Base-by-base conservation (phyloP, 2,888 invertebrate genomes). In the Epirrita christyi region DNA sequence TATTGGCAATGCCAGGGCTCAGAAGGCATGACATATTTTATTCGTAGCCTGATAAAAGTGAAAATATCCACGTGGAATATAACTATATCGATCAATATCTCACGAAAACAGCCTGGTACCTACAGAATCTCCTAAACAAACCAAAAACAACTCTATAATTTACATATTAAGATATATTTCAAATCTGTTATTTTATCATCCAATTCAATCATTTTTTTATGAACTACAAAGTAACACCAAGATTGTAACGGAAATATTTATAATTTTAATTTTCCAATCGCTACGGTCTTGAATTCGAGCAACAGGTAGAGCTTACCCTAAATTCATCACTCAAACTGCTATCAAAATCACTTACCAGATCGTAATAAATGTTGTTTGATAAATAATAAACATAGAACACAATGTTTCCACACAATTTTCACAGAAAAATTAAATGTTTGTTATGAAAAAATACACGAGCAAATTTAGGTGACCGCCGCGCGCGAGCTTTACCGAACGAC, bases 371-470 rank as follows among this genome's bases (percentile, higher is more conserved):
- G 7, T 46, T 15, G 10, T 15, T 14, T 11, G 6, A 13, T 28
- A 27, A 11, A 13, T 15, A 4, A 7, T 48, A 43, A 48, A 41
- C 51, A 59, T 34, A 47, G 36, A 10, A 55, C 38, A 48, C 59
- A 36, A 50, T 47, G 43, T 59, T 59, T 59, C 55, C 55, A 55
- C 55, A 48, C 29, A 59, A 55, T 43, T 36, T 29, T 38, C 51
- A 55, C 44, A 27, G 38, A 47, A 55, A 46, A 59, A 46, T 21
- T 27, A 42, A 55, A 46, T 51, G 51, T 59, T 55, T 55, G 10
- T 28, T 29, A 7, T 27, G 21, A 11, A 27, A 11, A 27, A 21
- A n/a, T 11, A 9, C 14, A n/a, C 27, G 27, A 4, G 10, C 0
- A 13, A 0, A 13, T 0, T 8, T 14, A 9, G 15, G 40, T 55